A percentile compares a stretch with the other conserved stretches of the same genome.
Evolutionary conservation across 1,140 invertebrate genomes (phyloP).

Genomic region (Anastatus disparis): DNA sequence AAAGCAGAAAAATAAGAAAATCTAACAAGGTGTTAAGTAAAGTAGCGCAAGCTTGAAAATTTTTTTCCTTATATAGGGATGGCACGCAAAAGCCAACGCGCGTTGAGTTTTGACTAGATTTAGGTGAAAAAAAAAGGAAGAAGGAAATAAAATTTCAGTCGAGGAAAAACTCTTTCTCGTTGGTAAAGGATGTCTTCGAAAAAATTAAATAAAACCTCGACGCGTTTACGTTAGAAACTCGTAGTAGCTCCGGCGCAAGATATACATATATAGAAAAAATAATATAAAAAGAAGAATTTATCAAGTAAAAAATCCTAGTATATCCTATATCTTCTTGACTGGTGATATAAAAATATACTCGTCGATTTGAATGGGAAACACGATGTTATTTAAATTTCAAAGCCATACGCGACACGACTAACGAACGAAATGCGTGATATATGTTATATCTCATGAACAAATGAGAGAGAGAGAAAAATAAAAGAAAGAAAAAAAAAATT

Average conservation of each 20-base stretch:
- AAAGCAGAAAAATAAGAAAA: background rate
- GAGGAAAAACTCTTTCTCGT: background rate
- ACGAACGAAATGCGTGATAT: conserved; percentile 1
- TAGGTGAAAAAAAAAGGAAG: too few relatives aligned
- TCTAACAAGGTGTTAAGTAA: conserved; percentile 4
- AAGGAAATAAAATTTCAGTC: conserved; percentile 1
- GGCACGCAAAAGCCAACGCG: too few relatives aligned
- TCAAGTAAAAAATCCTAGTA: too few relatives aligned
- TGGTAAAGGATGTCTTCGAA: background rate
- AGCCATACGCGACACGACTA: background rate
- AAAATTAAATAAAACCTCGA: conserved; percentile 22
- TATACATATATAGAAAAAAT: too few relatives aligned
- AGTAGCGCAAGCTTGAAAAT: background rate
- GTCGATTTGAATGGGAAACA: conserved; percentile 12
- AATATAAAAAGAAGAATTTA: too few relatives aligned
- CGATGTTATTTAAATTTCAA: conserved; percentile 19
- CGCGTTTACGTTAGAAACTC: too few relatives aligned
- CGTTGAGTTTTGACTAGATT: too few relatives aligned
- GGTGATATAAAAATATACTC: conserved; percentile 2
- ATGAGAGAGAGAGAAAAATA: background rate
- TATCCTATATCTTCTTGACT: too few relatives aligned
- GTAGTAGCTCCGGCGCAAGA: too few relatives aligned
- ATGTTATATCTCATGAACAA: too few relatives aligned
- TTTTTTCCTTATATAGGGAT: background rate
- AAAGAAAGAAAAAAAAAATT: background rate